Percentiles rank a stretch among this genome's conserved stretches.
These are phyloP conservation scores for Drosophila stalkeri DNA, from an alignment of 2,888 invertebrate species.

Conservation along the genomic window DNA sequence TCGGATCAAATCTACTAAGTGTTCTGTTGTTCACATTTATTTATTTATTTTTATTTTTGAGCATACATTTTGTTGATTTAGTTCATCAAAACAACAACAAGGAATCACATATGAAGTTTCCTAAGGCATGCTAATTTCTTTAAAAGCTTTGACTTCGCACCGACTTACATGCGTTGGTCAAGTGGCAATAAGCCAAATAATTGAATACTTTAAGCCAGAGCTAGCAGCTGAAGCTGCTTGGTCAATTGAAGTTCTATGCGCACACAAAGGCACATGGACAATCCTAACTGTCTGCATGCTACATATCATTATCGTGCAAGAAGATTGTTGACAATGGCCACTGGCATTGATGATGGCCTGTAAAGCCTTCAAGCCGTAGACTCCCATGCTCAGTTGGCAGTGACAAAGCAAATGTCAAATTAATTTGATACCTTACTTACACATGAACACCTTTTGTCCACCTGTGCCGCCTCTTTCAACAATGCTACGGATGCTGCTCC, in stretches of 20 bases:
- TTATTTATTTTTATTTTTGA: conserved; percentile 23
- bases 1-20: neutral
- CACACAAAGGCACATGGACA: neutral
- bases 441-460: conserved; percentile 57
- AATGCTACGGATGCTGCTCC: conserved; percentile 22
- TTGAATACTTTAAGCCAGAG: conserved; percentile 15
- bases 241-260: neutral
- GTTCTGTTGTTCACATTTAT: conserved; percentile 27
- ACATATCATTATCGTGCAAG: conserved; percentile 50
- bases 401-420: conserved; percentile 80
- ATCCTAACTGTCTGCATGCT: neutral
- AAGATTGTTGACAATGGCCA: conserved; percentile 38
- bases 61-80: conserved; percentile 20
- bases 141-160: conserved; percentile 46
- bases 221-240: conserved; percentile 2
- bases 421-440: conserved; percentile 76
- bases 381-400: conserved; percentile 54
- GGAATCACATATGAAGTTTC: conserved; percentile 1
- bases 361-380: conserved; percentile 23
- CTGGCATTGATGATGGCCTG: conserved; percentile 18
- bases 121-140: conserved; percentile 44
- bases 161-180: conserved; percentile 4
- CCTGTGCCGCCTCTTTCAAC: conserved; percentile 14
- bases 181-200: conserved; percentile 69
- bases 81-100: conserved; percentile 18